Conservation (phyloP, 2,113 vertebrate genomes). For the Notarius quadriscutis region DNA sequence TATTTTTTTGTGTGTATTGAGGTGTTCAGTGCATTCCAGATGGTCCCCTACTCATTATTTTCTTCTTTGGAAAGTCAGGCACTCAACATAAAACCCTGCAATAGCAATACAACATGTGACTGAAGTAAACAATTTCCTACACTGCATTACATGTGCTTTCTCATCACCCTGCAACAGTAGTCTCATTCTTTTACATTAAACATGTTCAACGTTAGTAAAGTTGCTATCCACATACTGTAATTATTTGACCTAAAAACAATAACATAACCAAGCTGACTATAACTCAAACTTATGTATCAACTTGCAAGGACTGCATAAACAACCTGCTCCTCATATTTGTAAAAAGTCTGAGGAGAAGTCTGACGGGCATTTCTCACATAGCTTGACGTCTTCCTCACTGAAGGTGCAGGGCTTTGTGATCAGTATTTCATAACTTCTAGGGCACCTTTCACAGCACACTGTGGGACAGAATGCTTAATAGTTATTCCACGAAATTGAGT, state of each 20-base stretch:
- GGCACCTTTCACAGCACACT: not conserved
- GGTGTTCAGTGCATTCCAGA: not conserved
- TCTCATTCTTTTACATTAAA: not conserved
- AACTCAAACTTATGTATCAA: not conserved
- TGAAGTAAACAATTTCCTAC: not conserved
- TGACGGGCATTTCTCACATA: not conserved
- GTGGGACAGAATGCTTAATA: not conserved
- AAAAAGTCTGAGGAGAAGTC: not conserved
- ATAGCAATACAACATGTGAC: not conserved
- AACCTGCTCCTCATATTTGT: not conserved
- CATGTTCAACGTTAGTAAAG: not conserved
- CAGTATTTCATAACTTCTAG: not conserved
- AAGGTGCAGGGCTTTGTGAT: not conserved
- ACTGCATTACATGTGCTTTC: not conserved
- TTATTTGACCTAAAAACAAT: not conserved
- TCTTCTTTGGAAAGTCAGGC: not conserved
- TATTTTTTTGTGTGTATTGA: not conserved
- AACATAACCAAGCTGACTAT: not conserved
- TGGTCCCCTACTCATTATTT: not conserved
- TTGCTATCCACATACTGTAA: not conserved
- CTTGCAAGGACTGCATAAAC: not conserved
- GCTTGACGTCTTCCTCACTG: too few relatives aligned
- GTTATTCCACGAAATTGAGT: too few relatives aligned
- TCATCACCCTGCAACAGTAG: not conserved
- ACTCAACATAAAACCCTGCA: not conserved